Percentiles rank a stretch among this genome's conserved stretches.
These are phyloP conservation scores for Falco rusticolus DNA, from an alignment of 2,797 vertebrate genomes.

Conservation along the genomic window DNA sequence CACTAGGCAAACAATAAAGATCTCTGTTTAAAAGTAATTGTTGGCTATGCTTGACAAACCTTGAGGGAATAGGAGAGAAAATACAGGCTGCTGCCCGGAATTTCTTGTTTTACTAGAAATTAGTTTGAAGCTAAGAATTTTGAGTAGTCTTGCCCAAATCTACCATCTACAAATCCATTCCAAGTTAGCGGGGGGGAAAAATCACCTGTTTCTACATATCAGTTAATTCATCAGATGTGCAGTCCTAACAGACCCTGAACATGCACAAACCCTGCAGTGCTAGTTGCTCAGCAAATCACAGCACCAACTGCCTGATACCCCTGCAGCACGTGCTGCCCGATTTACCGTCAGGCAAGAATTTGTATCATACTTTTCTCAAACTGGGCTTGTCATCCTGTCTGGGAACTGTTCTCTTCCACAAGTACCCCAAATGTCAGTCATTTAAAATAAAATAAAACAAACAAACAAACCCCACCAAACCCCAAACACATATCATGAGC, in stretches of 20 bases:
- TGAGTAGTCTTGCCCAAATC: background rate
- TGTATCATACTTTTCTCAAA: background rate
- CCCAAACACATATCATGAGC: background rate
- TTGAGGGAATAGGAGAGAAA: background rate
- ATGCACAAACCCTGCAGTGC: background rate
- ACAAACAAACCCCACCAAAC: background rate
- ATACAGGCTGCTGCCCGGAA: background rate
- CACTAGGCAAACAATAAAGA: background rate
- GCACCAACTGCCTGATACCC: background rate
- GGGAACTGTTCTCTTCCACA: background rate
- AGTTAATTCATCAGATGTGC: background rate
- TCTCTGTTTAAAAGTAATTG: slow-evolving; percentile 15
- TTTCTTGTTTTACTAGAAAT: slow-evolving; percentile 27
- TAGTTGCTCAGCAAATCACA: background rate
- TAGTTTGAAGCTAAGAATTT: background rate
- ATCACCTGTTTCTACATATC: background rate
- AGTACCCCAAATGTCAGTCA: background rate
- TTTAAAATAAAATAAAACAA: background rate
- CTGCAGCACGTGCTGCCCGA: background rate
- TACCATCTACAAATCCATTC: background rate
- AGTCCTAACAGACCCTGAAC: background rate
- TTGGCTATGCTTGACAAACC: background rate
- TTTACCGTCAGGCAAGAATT: background rate
- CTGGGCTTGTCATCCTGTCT: background rate
- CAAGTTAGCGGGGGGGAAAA: background rate